Evolutionary conservation across 1,140 invertebrate species (phyloP), one percentile per base, ranked within the genome.

Genomic region (Latrodectus geometricus): DNA sequence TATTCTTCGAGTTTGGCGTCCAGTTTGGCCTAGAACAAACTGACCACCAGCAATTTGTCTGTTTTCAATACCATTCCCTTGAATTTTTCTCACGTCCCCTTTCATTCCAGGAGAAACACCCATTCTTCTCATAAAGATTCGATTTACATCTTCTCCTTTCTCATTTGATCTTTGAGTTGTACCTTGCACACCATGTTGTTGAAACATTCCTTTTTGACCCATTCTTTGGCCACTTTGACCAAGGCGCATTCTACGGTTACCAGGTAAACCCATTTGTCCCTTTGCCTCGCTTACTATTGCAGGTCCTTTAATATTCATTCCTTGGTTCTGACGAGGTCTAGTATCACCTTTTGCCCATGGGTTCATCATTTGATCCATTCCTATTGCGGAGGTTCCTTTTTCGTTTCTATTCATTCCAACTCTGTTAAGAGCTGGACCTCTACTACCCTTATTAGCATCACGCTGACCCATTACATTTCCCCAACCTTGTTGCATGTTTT

Each of bases 41-140:
- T 75, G 49, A n/a, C 73, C 73, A 8, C 35, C 70, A n/a, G 9
- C 70, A 48, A 4, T 17, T 3, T 73, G 35, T 48, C 35, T 73
- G 17, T 73, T 73, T 14, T 15, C 21, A 35, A 14, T 17, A 15
- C 2, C 52, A 21, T 20, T 49, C 0, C 52, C 14, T 14, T 56
- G 52, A 8, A 54, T n/a, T 20, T 21, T 21, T 12, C 21, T 11
- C 15, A n/a, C 15, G 8, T 12, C 20, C 21, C n/a, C 52, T 61
- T 15, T 35, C 11, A 12, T 56, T 20, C 23, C 54, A 14, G 50
- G 74, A 8, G n/a, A 11, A 49, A 56, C 20, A 21, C 52, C 74
- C 20, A 20, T 76, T 76, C 74, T 56, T 76, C 74, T 76, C 21
- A 54, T 49, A 2, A 56, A 54, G 23, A 20, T 76, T 14, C 54